Evolutionary conservation across 2,113 vertebrate species (phyloP), one percentile per base, ranked within the genome.

Genomic region (Siniperca chuatsi): DNA sequence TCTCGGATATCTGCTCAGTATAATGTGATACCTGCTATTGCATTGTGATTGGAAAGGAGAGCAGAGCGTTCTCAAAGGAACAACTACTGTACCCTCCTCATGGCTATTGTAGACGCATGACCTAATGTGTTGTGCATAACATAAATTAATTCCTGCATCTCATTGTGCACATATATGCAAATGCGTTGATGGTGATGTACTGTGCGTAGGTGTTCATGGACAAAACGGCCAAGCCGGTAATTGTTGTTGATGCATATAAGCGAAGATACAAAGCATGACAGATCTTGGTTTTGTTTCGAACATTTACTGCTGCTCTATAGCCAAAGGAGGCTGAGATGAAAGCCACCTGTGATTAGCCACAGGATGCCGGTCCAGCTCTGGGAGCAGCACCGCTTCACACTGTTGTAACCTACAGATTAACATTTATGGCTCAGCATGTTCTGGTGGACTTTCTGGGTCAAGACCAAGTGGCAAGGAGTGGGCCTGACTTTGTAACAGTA

Each of bases 361-460:
- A 84, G 90, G 90, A 90, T 58, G 78, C 93, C 93, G 92, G 88
- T 78, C 87, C 83, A 70, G 82, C 87, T 87, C 83, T 76, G 79
- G 91, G 90, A 89, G 78, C 89, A 44, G 81, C 83, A 71, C 67
- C 77, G 83, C 75, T 88, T 84, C 83, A 78, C 86, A 81, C 87
- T 75, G 89, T 90, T 87, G 83, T 90, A 90, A 91, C 92, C 91
- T 70, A 85, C 93, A 92, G 92, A 94, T 93, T 90, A 93, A 93
- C 93, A 93, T 94, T 91, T 89, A 94, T 92, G 90, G 87, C 92
- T 81, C 91, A 88, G 86, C 81, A 72, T 88, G 93, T 86, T 86
- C 82, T 67, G 74, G 57, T 89, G 87, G 89, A 90, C 91, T 92
- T 94, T 94, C 90, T 94, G 93, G 92, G 93, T 93, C 91, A 93